phyloP scores from a whole-genome alignment of 2,113 vertebrate species.

The cat (Felis catus) region DNA sequence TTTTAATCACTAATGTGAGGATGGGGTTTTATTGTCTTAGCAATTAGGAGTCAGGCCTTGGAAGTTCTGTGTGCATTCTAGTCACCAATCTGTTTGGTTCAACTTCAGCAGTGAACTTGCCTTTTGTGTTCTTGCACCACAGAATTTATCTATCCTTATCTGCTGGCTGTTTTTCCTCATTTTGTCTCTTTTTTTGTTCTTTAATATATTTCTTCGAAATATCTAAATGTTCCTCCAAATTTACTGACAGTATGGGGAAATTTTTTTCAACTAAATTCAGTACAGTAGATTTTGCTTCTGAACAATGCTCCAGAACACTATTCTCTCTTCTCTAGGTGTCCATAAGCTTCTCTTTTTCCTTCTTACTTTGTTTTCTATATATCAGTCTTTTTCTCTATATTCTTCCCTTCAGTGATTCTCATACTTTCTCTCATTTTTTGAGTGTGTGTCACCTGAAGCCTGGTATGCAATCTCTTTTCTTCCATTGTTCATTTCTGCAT shows the following conservation, averaged over 20 bases:
- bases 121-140: rapidly evolving
- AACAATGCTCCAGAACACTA: neutral
- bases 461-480: neutral
- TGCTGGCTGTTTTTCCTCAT: neutral
- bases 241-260: neutral
- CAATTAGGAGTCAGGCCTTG: neutral
- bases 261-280: neutral
- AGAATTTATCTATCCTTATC: neutral
- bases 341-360: neutral
- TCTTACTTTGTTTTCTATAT: neutral
- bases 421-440: neutral
- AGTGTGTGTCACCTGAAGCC: neutral
- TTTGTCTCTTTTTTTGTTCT: neutral
- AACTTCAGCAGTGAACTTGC: neutral
- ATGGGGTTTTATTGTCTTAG: neutral
- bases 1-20: neutral
- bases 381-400: neutral
- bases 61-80: neutral
- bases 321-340: neutral
- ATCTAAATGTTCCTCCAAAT: neutral
- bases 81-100: neutral
- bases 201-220: neutral
- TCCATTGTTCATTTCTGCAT: neutral
- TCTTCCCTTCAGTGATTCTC: neutral
- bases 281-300: neutral